phyloP scores from a whole-genome alignment of 2,888 invertebrate genomes.

The Scotopteryx bipunctaria region DNA sequence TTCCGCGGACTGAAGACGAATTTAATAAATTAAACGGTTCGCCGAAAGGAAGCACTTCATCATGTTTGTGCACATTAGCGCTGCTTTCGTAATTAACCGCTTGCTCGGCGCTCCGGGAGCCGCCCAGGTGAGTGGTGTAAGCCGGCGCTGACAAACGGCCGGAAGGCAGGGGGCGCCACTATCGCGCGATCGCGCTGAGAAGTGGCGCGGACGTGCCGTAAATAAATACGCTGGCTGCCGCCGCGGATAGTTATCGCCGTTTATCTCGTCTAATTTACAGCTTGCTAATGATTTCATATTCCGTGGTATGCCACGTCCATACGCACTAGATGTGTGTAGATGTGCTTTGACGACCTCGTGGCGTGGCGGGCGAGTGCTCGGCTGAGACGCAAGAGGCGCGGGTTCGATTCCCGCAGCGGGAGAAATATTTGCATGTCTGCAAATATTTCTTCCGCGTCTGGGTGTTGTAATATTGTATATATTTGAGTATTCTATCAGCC shows the following conservation, averaged over 20 bases:
- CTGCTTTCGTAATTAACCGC: slow-evolving; percentile 73
- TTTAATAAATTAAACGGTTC: slow-evolving; percentile 51
- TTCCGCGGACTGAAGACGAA: slow-evolving; percentile 40
- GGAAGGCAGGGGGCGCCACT: slow-evolving; percentile 56
- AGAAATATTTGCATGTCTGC: too few species aligned
- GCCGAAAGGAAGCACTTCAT: slow-evolving; percentile 70
- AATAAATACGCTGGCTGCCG: slow-evolving; percentile 66
- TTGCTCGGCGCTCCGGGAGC: slow-evolving; percentile 26
- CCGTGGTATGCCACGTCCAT: too few species aligned
- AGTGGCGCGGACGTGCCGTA: slow-evolving; percentile 71
- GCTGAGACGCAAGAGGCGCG: too few species aligned
- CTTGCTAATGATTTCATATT: slow-evolving; percentile 16
- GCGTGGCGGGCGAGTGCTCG: too few species aligned
- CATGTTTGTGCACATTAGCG: slow-evolving; percentile 69
- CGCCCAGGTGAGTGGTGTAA: slow-evolving; percentile 58
- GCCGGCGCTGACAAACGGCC: slow-evolving; percentile 70
- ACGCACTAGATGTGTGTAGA: too few species aligned
- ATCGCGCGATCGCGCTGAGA: slow-evolving; percentile 62
- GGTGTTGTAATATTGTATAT: too few species aligned
- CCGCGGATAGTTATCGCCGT: slow-evolving; percentile 40
- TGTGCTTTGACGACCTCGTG: too few species aligned
- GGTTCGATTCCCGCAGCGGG: too few species aligned
- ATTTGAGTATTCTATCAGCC: too few species aligned
- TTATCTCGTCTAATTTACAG: slow-evolving; percentile 19
- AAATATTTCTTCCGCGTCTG: too few species aligned